Base-by-base conservation (phyloP, 2,113 vertebrate species). In the Reinhardtius hippoglossoides region DNA sequence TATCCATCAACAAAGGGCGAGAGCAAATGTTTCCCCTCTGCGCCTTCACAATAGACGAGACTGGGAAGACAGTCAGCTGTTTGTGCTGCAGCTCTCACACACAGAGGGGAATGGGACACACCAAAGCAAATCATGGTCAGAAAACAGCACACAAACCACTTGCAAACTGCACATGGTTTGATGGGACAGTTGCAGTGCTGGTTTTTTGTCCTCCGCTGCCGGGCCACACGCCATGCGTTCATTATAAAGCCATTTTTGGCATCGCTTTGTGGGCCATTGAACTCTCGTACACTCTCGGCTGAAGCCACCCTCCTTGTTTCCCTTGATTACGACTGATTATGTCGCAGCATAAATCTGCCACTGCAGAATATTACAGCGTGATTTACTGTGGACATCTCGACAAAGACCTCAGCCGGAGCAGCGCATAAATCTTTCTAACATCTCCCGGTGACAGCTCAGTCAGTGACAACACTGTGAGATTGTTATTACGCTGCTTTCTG, bases 1-100 rank as follows among this genome's bases (percentile, higher is more conserved):
- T 87, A 92, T 56, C 89, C 74, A 87, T 90, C 83, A 93, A 74
- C 80, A 68, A 48, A 83, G 78, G 80, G 67, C 77, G 71, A 71
- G 80, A 76, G 79, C 66, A 82, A 86, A 83, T 65, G 71, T 65
- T 83, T 72, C 80, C 76, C 79, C 74, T 83, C 74, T 66, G 83
- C 72, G 75, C 78, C 84, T 88, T 64, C 68, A 71, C 67, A 76
- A 70, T 20, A 69, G 67, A 83, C 48, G 76, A 81, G 76, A 67
- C 59, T 4, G 66, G 74, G 76, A 71, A 78, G 83, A 81, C 71
- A 24, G 0, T 31, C 60, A 31, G 78, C 55, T 86, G 87, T 90
- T 91, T 71, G 57, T 80, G 42, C 71, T 69, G 67, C 70, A 72
- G 26, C 6, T 15, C 71, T 67, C 40, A 42, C 77, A 57, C 83